phyloP scores from a whole-genome alignment of 2,888 invertebrate species.

The Tetragonisca angustula region DNA sequence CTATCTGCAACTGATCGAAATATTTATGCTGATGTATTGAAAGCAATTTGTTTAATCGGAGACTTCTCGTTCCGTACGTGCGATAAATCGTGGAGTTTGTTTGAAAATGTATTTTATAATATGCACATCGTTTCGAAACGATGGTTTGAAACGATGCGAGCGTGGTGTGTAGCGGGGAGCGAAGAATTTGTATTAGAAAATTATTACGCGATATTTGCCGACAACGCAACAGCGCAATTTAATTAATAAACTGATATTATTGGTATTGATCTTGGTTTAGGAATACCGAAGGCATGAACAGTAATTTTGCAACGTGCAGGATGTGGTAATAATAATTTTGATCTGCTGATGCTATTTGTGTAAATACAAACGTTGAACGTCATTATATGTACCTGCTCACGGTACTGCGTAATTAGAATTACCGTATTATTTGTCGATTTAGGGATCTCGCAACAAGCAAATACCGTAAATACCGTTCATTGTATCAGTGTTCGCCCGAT shows the following conservation, averaged over 20 bases:
- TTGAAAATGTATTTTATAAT: background rate
- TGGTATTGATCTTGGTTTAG: background rate
- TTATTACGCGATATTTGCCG: background rate
- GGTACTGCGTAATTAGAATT: background rate
- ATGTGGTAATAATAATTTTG: background rate
- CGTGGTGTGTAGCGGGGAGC: background rate
- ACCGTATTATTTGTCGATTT: background rate
- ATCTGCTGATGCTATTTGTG: background rate
- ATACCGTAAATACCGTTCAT: background rate
- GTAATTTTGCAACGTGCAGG: background rate
- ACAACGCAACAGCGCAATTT: background rate
- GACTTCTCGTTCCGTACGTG: background rate
- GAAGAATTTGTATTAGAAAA: background rate
- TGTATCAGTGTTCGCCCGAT: background rate
- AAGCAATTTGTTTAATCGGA: background rate
- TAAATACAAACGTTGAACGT: background rate
- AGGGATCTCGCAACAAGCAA: background rate
- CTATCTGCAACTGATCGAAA: background rate
- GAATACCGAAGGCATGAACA: background rate
- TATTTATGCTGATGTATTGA: background rate
- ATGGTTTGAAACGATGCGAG: background rate
- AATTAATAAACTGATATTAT: slow-evolving; percentile 12
- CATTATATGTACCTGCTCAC: background rate
- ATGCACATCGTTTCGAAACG: background rate
- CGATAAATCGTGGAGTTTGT: background rate